Percentiles rank a stretch among this genome's conserved stretches.
Conservation (phyloP, 2,113 vertebrate species). For the Psephotus haematonotus region DNA sequence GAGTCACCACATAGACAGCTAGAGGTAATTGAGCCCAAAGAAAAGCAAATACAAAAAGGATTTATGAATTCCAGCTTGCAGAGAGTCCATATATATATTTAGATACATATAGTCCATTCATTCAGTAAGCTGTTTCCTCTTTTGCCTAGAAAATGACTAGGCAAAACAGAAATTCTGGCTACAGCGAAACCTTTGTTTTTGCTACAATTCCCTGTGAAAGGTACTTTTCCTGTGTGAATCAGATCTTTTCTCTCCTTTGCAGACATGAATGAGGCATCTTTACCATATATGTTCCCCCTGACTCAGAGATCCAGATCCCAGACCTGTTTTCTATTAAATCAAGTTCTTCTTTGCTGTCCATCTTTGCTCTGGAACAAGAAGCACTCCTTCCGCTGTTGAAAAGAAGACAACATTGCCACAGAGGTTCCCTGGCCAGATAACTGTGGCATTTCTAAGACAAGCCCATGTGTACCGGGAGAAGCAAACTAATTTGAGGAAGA, state of each 20-base stretch:
- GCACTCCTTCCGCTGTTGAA: not conserved
- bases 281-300: not conserved
- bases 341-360: not conserved
- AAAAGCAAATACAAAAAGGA: not conserved
- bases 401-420: not conserved
- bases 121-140: not conserved
- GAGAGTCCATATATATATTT: accelerated
- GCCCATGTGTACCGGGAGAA: not conserved
- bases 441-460: not conserved
- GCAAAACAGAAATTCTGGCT: not conserved
- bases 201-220: not conserved
- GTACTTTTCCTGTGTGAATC: not conserved
- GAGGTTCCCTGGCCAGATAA: not conserved
- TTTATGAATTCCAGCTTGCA: not conserved
- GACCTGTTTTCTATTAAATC: not conserved
- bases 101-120: not conserved
- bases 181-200: not conserved
- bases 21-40: not conserved
- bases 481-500: not conserved
- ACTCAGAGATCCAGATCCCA: not conserved
- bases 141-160: not conserved
- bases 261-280: not conserved
- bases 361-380: not conserved
- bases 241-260: not conserved
- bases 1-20: not conserved